Evolutionary conservation across 1,140 invertebrate genomes (phyloP), one percentile per base, ranked within the genome.

Genomic region (Apis cerana): DNA sequence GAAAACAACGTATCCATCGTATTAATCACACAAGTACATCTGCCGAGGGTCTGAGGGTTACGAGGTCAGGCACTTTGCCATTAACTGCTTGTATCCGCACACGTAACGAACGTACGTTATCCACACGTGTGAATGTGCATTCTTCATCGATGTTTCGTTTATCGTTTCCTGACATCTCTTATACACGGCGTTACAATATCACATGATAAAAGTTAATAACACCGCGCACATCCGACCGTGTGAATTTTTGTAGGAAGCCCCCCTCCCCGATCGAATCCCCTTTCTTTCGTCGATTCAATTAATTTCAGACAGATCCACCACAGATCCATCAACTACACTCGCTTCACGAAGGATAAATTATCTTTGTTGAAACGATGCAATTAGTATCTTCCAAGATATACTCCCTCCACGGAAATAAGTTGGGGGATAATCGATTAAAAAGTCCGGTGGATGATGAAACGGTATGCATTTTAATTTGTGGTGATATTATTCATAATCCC

Each of bases 11-110:
- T 56, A 67, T 70, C 50, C 56, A 54, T 43, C 13, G 19, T 12
- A 82, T 77, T 82, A 82, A 82, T 82, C 80, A 70, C 27, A 23
- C 48, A 17, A 50, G 67, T 78, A 71, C 75, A 78, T 82, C 67
- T 78, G 74, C 33, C 70, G 33, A 43, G 33, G 75, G 50, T 62
- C 80, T 78, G 74, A 58, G 75, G 75, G 75, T 82, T 82, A 82
- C 23, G 65, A 48, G 80, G 80, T 82, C 80, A 77, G 80, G 65
- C 74, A 77, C 56, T 82, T 82, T 82, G 80, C 74, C 75, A 77
- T 82, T 82, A 82, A 82, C 65, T 48, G 75, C 17, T 70, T n/a
- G 74, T 62, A 74, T 76, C 80, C 56, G 74, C 15, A 43, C 75
- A 23, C 21, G 21, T 58, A 67, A 43, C 9, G 17, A 21, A 50